Percentiles rank a stretch among this genome's conserved stretches.
phyloP scores from a whole-genome alignment of 1,140 invertebrate genomes.

The Nasonia giraulti region DNA sequence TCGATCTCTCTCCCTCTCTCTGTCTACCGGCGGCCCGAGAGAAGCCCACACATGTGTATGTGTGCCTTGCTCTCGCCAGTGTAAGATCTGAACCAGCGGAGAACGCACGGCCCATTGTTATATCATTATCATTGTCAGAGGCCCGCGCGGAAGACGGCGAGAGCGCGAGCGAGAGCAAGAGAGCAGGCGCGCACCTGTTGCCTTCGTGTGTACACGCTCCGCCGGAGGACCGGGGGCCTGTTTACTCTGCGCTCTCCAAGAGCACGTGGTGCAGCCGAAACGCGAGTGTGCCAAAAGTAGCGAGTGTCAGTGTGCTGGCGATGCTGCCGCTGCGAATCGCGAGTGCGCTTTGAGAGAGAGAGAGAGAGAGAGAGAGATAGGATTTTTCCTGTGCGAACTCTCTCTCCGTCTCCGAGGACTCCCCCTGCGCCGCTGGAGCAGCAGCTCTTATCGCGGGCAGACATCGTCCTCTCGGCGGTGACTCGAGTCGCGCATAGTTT shows the following conservation, averaged over 20 bases:
- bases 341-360: not conserved
- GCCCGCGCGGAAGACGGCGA: conserved; percentile 28
- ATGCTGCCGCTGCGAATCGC: not conserved
- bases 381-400: not conserved
- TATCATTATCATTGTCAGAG: conserved; percentile 72
- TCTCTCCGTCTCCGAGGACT: not conserved
- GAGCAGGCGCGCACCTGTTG: not conserved
- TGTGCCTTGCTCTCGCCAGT: conserved; percentile 73
- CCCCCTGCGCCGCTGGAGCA: not conserved
- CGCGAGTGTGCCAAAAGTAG: conserved; percentile 22
- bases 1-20: conserved; percentile 58
- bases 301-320: no score
- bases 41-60: conserved; percentile 70
- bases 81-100: conserved; percentile 74
- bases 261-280: not conserved
- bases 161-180: not conserved
- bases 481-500: conserved; percentile 26
- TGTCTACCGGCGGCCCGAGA: conserved; percentile 59
- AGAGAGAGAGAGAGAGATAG: not conserved
- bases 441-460: not conserved
- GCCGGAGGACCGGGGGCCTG: not conserved
- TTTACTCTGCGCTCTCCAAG: not conserved
- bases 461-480: conserved; percentile 14
- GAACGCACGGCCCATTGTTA: conserved; percentile 74
- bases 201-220: not conserved